Evolutionary conservation across 2,888 invertebrate genomes (phyloP), one percentile per base, ranked within the genome.

Genomic region (Proisotoma minuta): DNA sequence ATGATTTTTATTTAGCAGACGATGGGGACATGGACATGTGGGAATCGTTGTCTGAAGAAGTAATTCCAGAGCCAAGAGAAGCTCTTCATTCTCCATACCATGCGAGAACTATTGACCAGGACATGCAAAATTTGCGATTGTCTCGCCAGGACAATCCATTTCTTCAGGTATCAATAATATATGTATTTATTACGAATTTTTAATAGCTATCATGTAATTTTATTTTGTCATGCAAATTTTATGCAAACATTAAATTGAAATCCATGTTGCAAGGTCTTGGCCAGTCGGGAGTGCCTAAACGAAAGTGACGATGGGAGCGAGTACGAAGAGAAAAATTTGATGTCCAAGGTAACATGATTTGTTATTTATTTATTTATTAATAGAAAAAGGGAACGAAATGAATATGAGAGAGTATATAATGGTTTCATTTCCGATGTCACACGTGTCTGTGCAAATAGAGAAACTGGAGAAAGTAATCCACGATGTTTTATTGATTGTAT

Each of bases 81-180:
- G 73, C 73, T 24, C 68, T 73, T 27, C 73, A 73, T 49, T 73
- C 73, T 10, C 73, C 73, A 10, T 73, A 73, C 58, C 73, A 73
- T 58, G 70, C 72, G 39, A 54, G 69, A 27, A 72, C 71, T 2
- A 72, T 72, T 50, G 88, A 88, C 75, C 87, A 88, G 78, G 90
- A 90, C 76, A 89, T 90, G 88, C 88, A 89, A 77, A 87, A 88
- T 24, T 80, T 90, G 48, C 82, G 89, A 74, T 82, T 88, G 50
- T 89, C 89, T 8, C 81, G 90, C 65, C 89, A 89, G 78, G 90
- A 91, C 78, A 90, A 91, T 79, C 90, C 90, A 1, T 89, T 88
- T 76, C 80, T 90, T 65, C 87, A 88, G 84, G 88, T 87, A 77
- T 57, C n/a, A n/a, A n/a, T n/a, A n/a, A n/a, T n/a, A n/a, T n/a